Evolutionary conservation across 2,888 invertebrate genomes (phyloP).

Genomic region (Andrena fulva): DNA sequence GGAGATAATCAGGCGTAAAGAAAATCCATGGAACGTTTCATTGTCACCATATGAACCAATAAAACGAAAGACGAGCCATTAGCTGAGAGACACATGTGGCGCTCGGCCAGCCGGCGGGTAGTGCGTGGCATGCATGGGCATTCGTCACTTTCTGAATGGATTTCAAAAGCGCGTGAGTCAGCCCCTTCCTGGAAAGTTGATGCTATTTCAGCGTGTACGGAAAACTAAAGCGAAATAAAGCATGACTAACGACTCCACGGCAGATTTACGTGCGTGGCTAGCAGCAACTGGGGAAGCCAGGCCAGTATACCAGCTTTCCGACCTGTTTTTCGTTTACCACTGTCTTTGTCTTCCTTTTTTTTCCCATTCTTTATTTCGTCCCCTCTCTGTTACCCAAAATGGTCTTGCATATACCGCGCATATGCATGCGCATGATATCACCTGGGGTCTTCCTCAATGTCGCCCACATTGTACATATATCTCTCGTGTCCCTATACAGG

Average conservation of each 20-base stretch:
- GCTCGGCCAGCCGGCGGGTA: slow-evolving; percentile 35
- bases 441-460: slow-evolving; percentile 22
- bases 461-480: slow-evolving; percentile 3
- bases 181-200: slow-evolving; percentile 65
- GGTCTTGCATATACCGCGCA: slow-evolving; percentile 1
- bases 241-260: slow-evolving; percentile 65
- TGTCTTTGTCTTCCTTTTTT: slow-evolving; percentile 13
- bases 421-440: slow-evolving; percentile 24
- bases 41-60: slow-evolving; percentile 55
- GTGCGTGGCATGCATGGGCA: slow-evolving; percentile 58
- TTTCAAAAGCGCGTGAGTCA: slow-evolving; percentile 69
- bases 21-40: slow-evolving; percentile 59
- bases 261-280: slow-evolving; percentile 54
- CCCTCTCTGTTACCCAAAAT: slow-evolving; percentile 11
- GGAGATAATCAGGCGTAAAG: slow-evolving; percentile 21
- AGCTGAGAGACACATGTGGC: slow-evolving; percentile 54
- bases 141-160: slow-evolving; percentile 67
- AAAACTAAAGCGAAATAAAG: slow-evolving; percentile 64
- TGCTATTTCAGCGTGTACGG: slow-evolving; percentile 63
- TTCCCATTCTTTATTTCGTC: neutral
- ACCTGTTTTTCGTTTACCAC: slow-evolving; percentile 30
- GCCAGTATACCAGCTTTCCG: slow-evolving; percentile 23
- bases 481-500: neutral
- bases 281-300: slow-evolving; percentile 28
- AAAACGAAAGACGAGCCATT: slow-evolving; percentile 59